Evolutionary conservation across 2,113 vertebrate species (phyloP), one percentile per base, ranked within the genome.

Genomic region (Antigone vipio): DNA sequence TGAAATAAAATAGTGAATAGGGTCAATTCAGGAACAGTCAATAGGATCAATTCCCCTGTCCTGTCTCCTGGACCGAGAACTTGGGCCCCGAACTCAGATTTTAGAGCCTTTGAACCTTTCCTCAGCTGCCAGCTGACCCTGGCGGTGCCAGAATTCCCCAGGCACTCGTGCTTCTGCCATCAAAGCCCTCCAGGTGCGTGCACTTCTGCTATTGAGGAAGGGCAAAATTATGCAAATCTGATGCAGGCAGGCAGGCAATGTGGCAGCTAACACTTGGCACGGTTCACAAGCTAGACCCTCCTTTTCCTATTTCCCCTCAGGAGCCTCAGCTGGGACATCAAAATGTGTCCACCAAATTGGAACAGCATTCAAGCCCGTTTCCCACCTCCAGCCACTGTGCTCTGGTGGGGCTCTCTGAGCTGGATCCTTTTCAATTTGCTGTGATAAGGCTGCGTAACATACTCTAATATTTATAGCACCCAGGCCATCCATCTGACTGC

Each of bases 191-290:
- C 95, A 97, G 94, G 93, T 97, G 95, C 15, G 1, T 74, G 63
- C 82, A 93, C 85, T 96, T 94, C 82, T 96, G 89, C 80, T 95
- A 63, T 52, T 74, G 88, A 96, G 85, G 79, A 96, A 73, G 72
- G 87, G 71, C 58, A 94, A 92, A 96, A 96, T 93, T 90, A 97
- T 96, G 93, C 71, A 95, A 88, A 96, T 96, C 71, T 77, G 63
- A 96, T 95, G 78, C 74, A 95, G 82, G 89, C 95, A 95, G 82
- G 89, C 95, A 96, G 71, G 90, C 95, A 59, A 50, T 88, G 94
- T 71, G 67, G 92, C 75, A 95, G 71, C 92, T 92, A 93, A 76
- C 10, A 11, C 40, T 96, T 95, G 95, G 90, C 95, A 80, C 1
- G 3, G 66, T 69, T 73, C 63, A 83, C 23, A 83, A n/a, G 52